Evolutionary conservation across 2,888 invertebrate genomes (phyloP).

Genomic region (Malthinus seriepunctatus): DNA sequence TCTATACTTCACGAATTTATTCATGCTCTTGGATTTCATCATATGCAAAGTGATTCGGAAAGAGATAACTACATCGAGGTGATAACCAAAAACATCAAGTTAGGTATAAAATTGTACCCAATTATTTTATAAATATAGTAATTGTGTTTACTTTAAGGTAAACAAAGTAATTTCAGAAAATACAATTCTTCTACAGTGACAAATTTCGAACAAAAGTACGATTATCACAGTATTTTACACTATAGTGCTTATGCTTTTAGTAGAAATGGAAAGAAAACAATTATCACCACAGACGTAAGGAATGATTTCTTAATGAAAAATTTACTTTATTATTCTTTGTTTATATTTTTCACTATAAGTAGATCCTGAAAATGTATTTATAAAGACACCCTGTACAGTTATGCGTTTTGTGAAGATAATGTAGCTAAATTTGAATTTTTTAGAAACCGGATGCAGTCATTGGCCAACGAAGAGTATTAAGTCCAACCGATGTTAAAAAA

Average conservation of each 20-base stretch:
- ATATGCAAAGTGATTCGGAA: conserved; percentile 79
- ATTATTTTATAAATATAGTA: too few relatives aligned
- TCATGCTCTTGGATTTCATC: conserved; percentile 80
- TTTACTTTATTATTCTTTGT: too few relatives aligned
- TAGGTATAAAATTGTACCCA: conserved; percentile 21
- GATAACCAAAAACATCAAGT: conserved; percentile 70
- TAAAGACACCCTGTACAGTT: neutral
- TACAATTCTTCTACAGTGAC: neutral
- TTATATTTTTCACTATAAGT: too few relatives aligned
- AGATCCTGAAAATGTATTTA: too few relatives aligned
- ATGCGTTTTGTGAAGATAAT: neutral
- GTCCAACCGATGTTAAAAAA: neutral
- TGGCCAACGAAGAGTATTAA: neutral
- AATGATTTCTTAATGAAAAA: neutral
- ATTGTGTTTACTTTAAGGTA: too few relatives aligned
- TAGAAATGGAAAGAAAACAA: too few relatives aligned
- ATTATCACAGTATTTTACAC: neutral
- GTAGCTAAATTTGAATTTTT: neutral
- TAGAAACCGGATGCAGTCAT: neutral
- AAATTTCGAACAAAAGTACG: neutral
- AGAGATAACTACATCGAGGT: conserved; percentile 77
- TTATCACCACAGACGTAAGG: neutral
- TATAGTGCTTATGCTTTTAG: neutral
- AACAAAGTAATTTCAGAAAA: too few relatives aligned
- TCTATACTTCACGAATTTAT: conserved; percentile 77